A percentile compares a stretch with the other conserved stretches of the same genome.
Conservation (phyloP, 2,113 vertebrate genomes). For the Plotosus lineatus region DNA sequence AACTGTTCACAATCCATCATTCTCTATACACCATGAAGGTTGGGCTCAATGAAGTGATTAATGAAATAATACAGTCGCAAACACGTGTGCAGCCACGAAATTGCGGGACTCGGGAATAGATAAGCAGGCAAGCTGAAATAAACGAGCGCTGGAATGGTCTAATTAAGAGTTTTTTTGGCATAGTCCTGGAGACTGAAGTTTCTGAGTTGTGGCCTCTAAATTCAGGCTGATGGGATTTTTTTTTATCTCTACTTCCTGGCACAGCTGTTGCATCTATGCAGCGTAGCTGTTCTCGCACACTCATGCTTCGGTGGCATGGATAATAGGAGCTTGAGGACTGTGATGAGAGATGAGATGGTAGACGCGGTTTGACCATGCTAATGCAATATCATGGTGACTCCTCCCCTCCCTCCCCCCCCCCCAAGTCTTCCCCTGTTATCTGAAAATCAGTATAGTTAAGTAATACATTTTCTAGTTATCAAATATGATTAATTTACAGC, state of each 20-base stretch:
- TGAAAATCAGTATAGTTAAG: background rate
- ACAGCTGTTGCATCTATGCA: slow-evolving; percentile 50
- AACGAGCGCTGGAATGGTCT: background rate
- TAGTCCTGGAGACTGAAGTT: background rate
- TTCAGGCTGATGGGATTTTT: slow-evolving; percentile 54
- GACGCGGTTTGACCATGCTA: slow-evolving; percentile 57
- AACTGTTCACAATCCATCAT: slow-evolving; percentile 34
- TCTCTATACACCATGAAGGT: slow-evolving; percentile 19
- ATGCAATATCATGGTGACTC: slow-evolving; percentile 44
- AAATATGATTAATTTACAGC: no score
- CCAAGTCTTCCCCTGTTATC: slow-evolving; percentile 16
- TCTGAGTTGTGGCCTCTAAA: slow-evolving; percentile 25
- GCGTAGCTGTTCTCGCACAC: slow-evolving; percentile 51
- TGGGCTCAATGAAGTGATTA: slow-evolving; percentile 35
- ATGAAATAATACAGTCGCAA: slow-evolving; percentile 22
- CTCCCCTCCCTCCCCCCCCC: background rate
- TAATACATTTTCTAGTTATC: no score
- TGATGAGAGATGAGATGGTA: slow-evolving; percentile 55
- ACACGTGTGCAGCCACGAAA: background rate
- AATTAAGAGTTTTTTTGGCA: slow-evolving; percentile 7
- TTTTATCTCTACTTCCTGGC: slow-evolving; percentile 42
- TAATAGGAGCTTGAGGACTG: slow-evolving; percentile 63
- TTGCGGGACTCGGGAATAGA: background rate
- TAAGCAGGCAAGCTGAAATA: slow-evolving; percentile 29
- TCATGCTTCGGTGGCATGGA: slow-evolving; percentile 62